Base-by-base conservation (phyloP, 2,113 vertebrate genomes). In the Psittacula cyanocephala region DNA sequence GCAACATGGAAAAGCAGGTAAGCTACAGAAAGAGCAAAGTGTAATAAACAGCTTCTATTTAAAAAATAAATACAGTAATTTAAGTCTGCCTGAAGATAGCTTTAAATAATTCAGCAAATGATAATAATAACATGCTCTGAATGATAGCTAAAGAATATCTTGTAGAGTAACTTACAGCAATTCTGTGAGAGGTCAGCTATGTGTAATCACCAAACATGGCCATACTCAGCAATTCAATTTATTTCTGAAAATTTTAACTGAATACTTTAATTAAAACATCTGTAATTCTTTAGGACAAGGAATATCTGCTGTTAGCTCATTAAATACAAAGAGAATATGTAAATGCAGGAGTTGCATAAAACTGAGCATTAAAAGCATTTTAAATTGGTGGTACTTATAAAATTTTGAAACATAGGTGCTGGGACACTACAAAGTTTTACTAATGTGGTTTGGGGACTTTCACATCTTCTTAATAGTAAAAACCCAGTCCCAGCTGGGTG, bases 51-150 rank as follows among this genome's bases (percentile, higher is more conserved):
- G 23, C 17, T 91, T 93, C 44, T 86, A 72, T 92, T 92, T 78
- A 53, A 93, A 88, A 88, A 91, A 78, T 46, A 93, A 93, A 83
- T 62, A 29, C 18, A 75, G 14, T 68, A 41, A 88, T 86, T 93
- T 91, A 90, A 86, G n/a, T 81, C 81, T 94, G 43, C 47, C 69
- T 81, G 52, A 57, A 94, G 77, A 84, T 20, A 84, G 28, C 12
- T 93, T 96, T 78, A 83, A 88, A 93, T 92, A 93, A 91, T 93
- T 93, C 57, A 88, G 18, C 27, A 77, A 80, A 50, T 64, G 5
- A 55, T 55, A 92, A 47, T 69, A 81, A 92, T 49, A 88, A 44
- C 29, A 33, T 79, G 71, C 20, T 57, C 23, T 82, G 78, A 96
- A 81, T 85, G 25, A 71, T 60, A 93, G 39, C 27, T 44, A 71